Evolutionary conservation across 2,113 vertebrate species (phyloP).

Genomic region (Pica pica): DNA sequence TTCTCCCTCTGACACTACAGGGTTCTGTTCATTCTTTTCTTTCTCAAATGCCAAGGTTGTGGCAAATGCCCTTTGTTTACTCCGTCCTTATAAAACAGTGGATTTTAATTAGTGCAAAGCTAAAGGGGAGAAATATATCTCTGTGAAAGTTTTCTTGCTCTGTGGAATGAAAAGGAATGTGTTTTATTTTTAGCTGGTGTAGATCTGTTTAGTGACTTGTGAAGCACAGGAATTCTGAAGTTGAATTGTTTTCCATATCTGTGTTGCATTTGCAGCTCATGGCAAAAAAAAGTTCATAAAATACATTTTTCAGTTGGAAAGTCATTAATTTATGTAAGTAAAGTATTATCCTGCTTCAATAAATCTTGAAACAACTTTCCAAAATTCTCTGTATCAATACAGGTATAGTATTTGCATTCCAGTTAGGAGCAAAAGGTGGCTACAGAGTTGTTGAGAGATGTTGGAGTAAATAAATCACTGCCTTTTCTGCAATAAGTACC

Average conservation of each 20-base stretch:
- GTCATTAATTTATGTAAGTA: neutral
- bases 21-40: neutral
- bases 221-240: neutral
- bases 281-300: neutral
- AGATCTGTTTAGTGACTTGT: neutral
- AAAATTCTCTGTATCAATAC: neutral
- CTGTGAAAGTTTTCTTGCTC: neutral
- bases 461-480: neutral
- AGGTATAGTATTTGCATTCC: neutral
- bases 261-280: neutral
- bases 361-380: neutral
- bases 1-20: neutral
- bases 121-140: neutral
- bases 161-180: neutral
- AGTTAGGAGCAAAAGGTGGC: neutral
- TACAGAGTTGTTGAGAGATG: neutral
- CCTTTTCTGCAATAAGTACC: neutral
- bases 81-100: neutral
- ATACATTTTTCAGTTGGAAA: neutral
- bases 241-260: neutral
- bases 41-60: neutral
- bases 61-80: neutral
- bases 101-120: neutral
- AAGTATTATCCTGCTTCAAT: neutral
- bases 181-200: neutral